Conservation (phyloP, 2,888 invertebrate species). For the Bembecia ichneumoniformis region DNA sequence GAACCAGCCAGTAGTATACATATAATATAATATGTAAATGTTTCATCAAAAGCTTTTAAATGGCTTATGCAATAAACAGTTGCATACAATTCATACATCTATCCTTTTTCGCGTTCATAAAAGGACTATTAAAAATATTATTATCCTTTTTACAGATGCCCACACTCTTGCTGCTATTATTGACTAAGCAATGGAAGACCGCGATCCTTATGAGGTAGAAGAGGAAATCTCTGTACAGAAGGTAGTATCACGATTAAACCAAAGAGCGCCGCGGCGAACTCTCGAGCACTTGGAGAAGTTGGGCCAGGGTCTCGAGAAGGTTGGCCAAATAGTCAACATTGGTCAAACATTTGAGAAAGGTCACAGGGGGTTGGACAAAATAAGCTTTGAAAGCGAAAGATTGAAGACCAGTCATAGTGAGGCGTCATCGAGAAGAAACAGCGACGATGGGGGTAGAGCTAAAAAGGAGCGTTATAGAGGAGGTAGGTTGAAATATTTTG, state of each 20-base stretch:
- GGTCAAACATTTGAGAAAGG: slow-evolving; percentile 24
- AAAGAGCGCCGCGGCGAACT: slow-evolving; percentile 25
- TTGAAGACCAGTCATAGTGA: slow-evolving; percentile 45
- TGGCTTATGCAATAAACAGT: too few species aligned
- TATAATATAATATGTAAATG: too few species aligned
- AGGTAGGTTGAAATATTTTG: slow-evolving; percentile 21
- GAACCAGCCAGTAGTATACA: too few species aligned
- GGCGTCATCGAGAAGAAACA: slow-evolving; percentile 54
- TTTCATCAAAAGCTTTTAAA: too few species aligned
- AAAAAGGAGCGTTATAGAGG: slow-evolving; percentile 35
- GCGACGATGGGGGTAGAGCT: slow-evolving; percentile 43
- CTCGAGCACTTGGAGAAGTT: slow-evolving; percentile 2
- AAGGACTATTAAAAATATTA: too few species aligned
- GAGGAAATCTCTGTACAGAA: slow-evolving; percentile 24
- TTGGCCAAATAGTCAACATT: slow-evolving; percentile 12
- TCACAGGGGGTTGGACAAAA: slow-evolving; percentile 29
- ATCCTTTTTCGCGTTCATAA: too few species aligned
- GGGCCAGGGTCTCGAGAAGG: slow-evolving; percentile 3
- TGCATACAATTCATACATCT: too few species aligned
- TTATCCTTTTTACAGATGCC: background rate
- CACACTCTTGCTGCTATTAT: background rate
- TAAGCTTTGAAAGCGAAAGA: slow-evolving; percentile 52
- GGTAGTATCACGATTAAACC: slow-evolving; percentile 19
- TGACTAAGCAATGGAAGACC: background rate
- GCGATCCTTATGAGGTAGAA: background rate